These are phyloP conservation scores for Cryptocephalus moraei DNA, from an alignment of 2,888 invertebrate species.

Conservation along the genomic window DNA sequence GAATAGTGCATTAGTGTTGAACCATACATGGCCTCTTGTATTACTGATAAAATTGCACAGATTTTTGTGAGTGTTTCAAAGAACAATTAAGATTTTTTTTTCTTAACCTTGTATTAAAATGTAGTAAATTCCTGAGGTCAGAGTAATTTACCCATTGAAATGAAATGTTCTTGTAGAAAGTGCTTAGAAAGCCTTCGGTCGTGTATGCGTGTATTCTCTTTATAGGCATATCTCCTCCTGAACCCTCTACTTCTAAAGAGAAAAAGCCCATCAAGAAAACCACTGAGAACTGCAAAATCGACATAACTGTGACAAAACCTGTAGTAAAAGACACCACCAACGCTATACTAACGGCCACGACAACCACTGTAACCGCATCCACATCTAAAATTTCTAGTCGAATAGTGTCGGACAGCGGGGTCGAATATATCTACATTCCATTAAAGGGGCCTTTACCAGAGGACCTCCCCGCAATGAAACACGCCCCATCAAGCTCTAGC, in stretches of 20 bases:
- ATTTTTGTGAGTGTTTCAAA: no score
- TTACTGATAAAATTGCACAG: no score
- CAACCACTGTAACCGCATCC: slow-evolving; percentile 7
- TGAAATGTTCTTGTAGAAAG: no score
- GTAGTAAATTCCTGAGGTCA: no score
- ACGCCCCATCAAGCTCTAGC: slow-evolving; percentile 4
- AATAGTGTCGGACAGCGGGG: slow-evolving; percentile 33
- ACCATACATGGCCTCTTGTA: no score
- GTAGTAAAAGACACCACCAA: slow-evolving; percentile 10
- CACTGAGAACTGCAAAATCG: neutral
- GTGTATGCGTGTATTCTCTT: no score
- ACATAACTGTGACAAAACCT: neutral
- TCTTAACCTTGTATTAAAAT: no score
- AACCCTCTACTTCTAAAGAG: neutral
- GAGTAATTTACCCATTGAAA: no score
- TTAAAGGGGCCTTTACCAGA: slow-evolving; percentile 37
- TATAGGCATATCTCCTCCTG: neutral
- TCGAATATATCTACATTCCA: slow-evolving; percentile 40
- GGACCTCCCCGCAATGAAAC: slow-evolving; percentile 3
- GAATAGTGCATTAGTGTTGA: no score
- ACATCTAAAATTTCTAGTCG: slow-evolving; percentile 19
- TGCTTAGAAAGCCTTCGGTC: no score
- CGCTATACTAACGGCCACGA: no score
- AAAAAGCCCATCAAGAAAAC: neutral
- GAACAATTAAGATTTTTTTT: no score